Conservation (phyloP, 2,797 vertebrate species). For the Pteronotus mesoamericanus region DNA sequence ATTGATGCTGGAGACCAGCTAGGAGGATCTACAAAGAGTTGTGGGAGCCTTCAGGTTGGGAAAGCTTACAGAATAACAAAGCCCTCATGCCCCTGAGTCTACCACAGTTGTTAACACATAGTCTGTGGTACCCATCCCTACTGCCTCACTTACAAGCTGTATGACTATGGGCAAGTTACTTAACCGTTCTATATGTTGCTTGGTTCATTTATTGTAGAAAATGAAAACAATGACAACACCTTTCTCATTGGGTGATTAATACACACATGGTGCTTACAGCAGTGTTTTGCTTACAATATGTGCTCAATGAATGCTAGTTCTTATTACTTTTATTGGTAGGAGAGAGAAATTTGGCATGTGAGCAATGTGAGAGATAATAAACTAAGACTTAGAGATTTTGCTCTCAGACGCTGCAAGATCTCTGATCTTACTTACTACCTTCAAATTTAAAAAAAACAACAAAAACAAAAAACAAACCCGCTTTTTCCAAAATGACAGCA, state of each 20-base stretch:
- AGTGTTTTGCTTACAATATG: neutral
- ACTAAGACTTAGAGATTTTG: neutral
- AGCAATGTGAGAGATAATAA: neutral
- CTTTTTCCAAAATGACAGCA: constrained; percentile 65
- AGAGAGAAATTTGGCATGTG: neutral
- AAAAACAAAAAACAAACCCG: neutral
- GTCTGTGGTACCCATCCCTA: neutral
- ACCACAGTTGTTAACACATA: neutral
- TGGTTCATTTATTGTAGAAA: neutral
- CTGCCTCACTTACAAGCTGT: neutral
- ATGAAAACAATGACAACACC: neutral
- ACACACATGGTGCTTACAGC: neutral
- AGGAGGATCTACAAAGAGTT: neutral
- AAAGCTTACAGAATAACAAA: neutral
- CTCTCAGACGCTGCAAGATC: neutral
- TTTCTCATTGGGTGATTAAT: neutral
- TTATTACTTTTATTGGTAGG: neutral
- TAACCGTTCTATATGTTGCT: neutral
- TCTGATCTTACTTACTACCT: constrained; percentile 59
- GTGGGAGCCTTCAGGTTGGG: neutral
- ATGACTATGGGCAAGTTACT: neutral
- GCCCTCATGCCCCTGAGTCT: neutral
- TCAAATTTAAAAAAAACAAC: neutral
- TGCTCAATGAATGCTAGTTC: neutral
- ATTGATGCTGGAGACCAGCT: neutral